A percentile compares a stretch with the other conserved stretches of the same genome.
These are phyloP conservation scores for Hydropotes inermis DNA, from an alignment of 2,113 vertebrate species.

Conservation along the genomic window DNA sequence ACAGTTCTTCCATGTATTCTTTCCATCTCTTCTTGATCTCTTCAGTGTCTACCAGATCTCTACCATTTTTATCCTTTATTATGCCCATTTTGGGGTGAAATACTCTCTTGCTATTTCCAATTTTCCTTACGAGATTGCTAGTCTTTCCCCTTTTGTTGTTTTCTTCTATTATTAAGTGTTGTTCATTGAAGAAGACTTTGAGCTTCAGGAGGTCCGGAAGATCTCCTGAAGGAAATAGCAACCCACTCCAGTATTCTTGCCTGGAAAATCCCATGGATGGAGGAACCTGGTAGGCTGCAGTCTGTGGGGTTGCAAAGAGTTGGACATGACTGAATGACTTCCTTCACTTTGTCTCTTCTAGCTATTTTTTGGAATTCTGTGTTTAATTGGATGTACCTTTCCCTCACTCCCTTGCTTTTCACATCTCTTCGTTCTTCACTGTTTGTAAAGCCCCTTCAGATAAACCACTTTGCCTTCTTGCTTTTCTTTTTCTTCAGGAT, in stretches of 20 bases:
- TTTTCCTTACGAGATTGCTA: not conserved
- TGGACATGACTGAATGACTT: accelerated
- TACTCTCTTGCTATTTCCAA: not conserved
- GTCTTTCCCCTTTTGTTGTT: not conserved
- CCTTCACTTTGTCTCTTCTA: not conserved
- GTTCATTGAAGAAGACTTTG: not conserved
- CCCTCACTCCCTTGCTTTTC: not conserved
- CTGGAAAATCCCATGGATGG: not conserved
- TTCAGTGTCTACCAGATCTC: not conserved
- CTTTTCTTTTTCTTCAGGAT: not conserved
- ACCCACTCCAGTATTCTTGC: not conserved
- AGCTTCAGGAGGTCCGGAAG: not conserved
- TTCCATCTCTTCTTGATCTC: not conserved
- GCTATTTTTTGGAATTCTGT: not conserved
- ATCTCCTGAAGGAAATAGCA: not conserved
- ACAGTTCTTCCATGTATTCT: not conserved
- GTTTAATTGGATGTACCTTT: not conserved
- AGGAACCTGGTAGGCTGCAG: not conserved
- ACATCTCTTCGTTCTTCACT: not conserved
- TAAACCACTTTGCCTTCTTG: not conserved
- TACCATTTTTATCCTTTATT: not conserved
- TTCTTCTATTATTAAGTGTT: not conserved
- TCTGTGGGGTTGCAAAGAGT: not conserved
- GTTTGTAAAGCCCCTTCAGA: not conserved
- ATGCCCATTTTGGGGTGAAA: not conserved